Conservation (phyloP, 2,113 vertebrate genomes). For the Oceanites oceanicus region DNA sequence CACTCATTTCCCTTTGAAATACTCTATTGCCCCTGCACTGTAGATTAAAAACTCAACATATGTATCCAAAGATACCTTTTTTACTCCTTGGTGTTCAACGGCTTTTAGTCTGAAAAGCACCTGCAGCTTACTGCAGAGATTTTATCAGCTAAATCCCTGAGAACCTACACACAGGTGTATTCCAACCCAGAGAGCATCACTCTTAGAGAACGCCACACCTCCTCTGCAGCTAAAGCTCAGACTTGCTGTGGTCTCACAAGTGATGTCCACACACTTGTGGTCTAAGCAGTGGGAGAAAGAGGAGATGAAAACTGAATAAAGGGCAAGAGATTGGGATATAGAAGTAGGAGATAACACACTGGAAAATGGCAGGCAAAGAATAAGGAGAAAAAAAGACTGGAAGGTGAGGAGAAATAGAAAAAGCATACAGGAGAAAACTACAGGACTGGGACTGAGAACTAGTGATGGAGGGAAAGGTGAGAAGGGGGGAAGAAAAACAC, state of each 20-base stretch:
- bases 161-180: background rate
- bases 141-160: background rate
- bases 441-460: background rate
- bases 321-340: background rate
- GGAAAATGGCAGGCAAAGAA: background rate
- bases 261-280: background rate
- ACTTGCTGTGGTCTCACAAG: background rate
- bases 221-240: background rate
- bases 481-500: background rate
- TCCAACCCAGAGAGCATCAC: background rate
- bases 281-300: background rate
- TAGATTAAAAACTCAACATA: background rate
- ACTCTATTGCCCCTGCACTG: background rate
- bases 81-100: background rate
- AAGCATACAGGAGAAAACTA: background rate
- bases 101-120: background rate
- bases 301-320: background rate
- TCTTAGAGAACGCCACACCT: background rate
- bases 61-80: background rate
- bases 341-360: background rate
- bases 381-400: background rate
- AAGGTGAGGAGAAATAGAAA: background rate
- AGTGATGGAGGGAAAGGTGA: background rate
- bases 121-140: background rate
- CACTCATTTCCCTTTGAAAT: background rate